A percentile compares a stretch with the other conserved stretches of the same genome.
phyloP scores from a whole-genome alignment of 2,797 vertebrate species.

The Ammospiza maritima region DNA sequence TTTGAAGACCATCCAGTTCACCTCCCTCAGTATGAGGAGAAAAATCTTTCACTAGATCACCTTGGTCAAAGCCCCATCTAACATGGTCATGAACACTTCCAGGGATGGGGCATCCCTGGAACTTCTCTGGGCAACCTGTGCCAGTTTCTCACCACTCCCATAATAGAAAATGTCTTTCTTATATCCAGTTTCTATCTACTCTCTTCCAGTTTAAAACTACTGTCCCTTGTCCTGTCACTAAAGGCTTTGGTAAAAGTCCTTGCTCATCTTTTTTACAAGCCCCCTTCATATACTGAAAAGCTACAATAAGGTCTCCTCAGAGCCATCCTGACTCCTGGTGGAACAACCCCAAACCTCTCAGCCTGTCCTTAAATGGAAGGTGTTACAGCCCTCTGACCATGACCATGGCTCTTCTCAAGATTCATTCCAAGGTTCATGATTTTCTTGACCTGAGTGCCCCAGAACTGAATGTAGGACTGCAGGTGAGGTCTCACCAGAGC shows the following conservation, averaged over 20 bases:
- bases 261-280: neutral
- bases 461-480: neutral
- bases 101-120: neutral
- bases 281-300: neutral
- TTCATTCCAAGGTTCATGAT: neutral
- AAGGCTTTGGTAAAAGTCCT: neutral
- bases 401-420: neutral
- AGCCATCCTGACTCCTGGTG: neutral
- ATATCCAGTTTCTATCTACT: neutral
- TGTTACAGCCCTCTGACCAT: neutral
- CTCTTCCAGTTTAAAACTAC: neutral
- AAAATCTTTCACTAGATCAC: neutral
- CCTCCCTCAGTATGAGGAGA: rapidly evolving
- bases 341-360: neutral
- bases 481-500: neutral
- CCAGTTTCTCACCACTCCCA: neutral
- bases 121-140: neutral
- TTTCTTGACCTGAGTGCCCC: neutral
- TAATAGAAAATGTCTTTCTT: neutral
- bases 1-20: neutral
- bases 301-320: neutral
- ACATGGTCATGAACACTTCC: neutral
- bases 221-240: neutral
- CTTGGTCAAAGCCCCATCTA: neutral
- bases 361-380: neutral